These are phyloP conservation scores for Cotesia glomerata DNA, from an alignment of 1,140 invertebrate species.

Conservation along the genomic window DNA sequence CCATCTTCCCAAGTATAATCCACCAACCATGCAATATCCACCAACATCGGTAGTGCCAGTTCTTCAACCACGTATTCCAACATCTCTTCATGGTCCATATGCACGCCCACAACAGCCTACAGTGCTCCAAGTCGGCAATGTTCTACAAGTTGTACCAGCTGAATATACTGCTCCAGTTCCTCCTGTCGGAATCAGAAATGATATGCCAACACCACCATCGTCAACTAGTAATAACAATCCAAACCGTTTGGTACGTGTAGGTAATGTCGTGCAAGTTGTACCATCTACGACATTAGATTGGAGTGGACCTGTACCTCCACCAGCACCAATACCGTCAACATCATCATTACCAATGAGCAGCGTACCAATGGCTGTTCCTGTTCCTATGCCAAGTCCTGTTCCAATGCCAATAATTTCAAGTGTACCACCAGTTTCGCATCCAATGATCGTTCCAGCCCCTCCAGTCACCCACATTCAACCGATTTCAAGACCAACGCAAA, in stretches of 20 bases:
- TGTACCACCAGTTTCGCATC: slow-evolving; percentile 29
- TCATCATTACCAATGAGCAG: too few relatives aligned
- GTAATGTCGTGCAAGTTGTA: slow-evolving; percentile 65
- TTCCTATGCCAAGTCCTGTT: slow-evolving; percentile 36
- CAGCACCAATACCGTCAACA: slow-evolving; percentile 11
- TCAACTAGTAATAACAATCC: slow-evolving; percentile 31
- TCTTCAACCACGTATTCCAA: slow-evolving; percentile 20
- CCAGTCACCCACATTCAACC: slow-evolving; percentile 12
- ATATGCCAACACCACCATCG: slow-evolving; percentile 17
- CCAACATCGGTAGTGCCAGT: slow-evolving; percentile 36
- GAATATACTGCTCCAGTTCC: slow-evolving; percentile 20
- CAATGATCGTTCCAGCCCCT: slow-evolving; percentile 42
- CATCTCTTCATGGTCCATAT: slow-evolving; percentile 46
- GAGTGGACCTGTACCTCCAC: slow-evolving; percentile 35
- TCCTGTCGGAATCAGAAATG: not conserved
- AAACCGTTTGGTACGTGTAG: slow-evolving; percentile 60
- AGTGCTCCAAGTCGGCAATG: slow-evolving; percentile 65
- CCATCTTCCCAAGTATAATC: slow-evolving; percentile 37
- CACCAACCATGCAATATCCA: slow-evolving; percentile 40
- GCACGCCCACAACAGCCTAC: slow-evolving; percentile 48
- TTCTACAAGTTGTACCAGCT: slow-evolving; percentile 62
- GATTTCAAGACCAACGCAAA: not conserved
- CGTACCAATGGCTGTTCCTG: slow-evolving; percentile 28
- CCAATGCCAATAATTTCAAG: slow-evolving; percentile 48
- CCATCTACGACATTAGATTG: slow-evolving; percentile 58